These are phyloP conservation scores for Atta colombica DNA, from an alignment of 1,140 invertebrate genomes.

Conservation along the genomic window DNA sequence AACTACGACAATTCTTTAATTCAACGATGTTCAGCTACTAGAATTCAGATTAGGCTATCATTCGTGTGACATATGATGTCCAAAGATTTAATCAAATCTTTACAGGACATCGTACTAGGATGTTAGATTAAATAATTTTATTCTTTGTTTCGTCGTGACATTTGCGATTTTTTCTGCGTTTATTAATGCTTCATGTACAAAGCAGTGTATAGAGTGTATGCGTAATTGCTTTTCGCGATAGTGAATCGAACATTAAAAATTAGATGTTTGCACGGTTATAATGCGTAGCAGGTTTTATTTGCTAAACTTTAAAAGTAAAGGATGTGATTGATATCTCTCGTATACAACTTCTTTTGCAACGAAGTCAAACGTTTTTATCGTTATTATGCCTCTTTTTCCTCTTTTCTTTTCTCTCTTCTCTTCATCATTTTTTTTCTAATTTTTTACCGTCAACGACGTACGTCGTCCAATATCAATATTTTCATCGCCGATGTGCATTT, in stretches of 20 bases:
- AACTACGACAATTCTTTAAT: slow-evolving; percentile 15
- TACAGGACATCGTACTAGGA: too few species aligned
- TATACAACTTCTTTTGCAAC: slow-evolving; percentile 7
- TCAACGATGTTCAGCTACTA: background rate
- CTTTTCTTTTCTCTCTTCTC: background rate
- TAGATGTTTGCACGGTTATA: slow-evolving; percentile 1
- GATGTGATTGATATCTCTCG: background rate
- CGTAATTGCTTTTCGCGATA: background rate
- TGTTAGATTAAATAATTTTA: background rate
- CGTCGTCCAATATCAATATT: slow-evolving; percentile 31
- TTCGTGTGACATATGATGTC: too few species aligned
- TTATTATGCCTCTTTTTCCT: background rate
- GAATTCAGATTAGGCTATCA: background rate
- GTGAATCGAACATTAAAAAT: background rate
- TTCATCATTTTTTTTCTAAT: background rate
- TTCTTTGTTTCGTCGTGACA: background rate
- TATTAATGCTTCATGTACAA: background rate
- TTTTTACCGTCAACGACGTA: slow-evolving; percentile 3
- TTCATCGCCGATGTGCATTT: slow-evolving; percentile 37
- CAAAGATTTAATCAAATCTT: background rate
- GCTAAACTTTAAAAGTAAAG: slow-evolving; percentile 5
- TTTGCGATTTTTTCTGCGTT: background rate
- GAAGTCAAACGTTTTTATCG: slow-evolving; percentile 20
- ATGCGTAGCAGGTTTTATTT: background rate
- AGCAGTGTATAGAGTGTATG: background rate